These are phyloP conservation scores for Sula dactylatra DNA, from an alignment of 2,113 vertebrate species.

Conservation along the genomic window DNA sequence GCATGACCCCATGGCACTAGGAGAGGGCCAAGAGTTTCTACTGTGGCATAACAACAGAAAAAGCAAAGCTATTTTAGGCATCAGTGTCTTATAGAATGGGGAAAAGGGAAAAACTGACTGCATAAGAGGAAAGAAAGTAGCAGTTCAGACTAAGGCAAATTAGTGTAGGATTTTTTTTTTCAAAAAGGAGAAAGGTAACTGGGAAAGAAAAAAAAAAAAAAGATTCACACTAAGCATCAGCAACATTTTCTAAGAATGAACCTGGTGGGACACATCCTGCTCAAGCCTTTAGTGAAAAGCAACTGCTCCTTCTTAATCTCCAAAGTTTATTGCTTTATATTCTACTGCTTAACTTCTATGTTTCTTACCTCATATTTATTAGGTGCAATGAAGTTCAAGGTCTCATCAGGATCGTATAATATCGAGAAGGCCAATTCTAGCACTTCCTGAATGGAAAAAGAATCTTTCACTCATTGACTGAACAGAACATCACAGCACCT, in stretches of 20 bases:
- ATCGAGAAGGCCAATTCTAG: constrained; percentile 97
- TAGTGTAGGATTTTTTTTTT: neutral
- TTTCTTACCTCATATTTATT: constrained; percentile 95
- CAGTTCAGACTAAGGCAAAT: neutral
- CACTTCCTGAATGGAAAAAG: constrained; percentile 82
- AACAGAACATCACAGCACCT: neutral
- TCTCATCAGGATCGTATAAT: constrained; percentile 94
- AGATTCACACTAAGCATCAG: neutral
- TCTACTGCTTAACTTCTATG: neutral
- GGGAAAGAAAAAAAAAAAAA: too few species aligned
- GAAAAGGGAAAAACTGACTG: neutral
- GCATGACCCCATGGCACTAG: neutral
- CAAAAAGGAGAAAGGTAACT: neutral
- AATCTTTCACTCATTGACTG: neutral
- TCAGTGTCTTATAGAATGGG: neutral
- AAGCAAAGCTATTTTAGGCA: neutral
- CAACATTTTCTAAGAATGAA: neutral
- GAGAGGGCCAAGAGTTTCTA: neutral
- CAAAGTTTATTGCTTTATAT: neutral
- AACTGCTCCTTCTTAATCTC: neutral
- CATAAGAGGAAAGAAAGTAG: neutral
- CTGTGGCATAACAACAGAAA: neutral
- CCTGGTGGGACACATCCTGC: neutral
- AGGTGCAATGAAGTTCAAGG: constrained; percentile 97
- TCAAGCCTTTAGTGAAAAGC: neutral